Base-by-base conservation (phyloP, 2,888 invertebrate genomes). In the Chironomus tentans region DNA sequence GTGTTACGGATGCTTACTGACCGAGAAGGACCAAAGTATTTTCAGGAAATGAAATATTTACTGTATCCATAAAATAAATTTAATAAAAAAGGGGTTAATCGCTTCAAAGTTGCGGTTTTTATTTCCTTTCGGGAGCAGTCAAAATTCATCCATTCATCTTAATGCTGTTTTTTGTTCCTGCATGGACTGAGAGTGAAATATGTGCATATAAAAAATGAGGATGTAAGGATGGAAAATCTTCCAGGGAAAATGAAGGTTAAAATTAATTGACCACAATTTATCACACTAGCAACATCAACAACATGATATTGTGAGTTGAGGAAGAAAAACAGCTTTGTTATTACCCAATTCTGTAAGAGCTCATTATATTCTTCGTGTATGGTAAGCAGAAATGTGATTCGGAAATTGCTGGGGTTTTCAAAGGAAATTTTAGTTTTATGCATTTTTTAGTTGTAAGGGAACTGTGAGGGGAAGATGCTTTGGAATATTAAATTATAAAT, bases 261-360 rank as follows among this genome's bases (percentile, higher is more conserved):
- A 65, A 65, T 24, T 24, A 65, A 65, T 65, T 65, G 65, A 65
- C 65, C 65, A 13, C 65, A 65, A 65, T 65, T 65, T 22, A 24
- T 65, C 65, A 65, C 56, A 56, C 56, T 2, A 18, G 56, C 18
- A 56, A 38, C 38, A 38, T 38, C 38, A 38, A 38, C 38, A 38
- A 38, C 38, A 38, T 38, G 7, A 38, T 38, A 38, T 10, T 38
- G 38, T 38, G 38, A 38, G 38, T 56, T 56, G 56, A 56, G 15
- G 56, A n/a, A 65, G 24, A 65, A 65, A 65, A 24, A 22, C 22
- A 10, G 7, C 65, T 24, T 65, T 38, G 38, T 38, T 38, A 38
- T 38, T 24, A n/a, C n/a, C 13, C 13, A 12, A 22, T 22, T 56
- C 6, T 56, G 15, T n/a, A 7, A 18, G 18, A 56, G 56, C 56